These are phyloP conservation scores for Lutjanus campechanus DNA, from an alignment of 2,797 vertebrate genomes.

Conservation along the genomic window DNA sequence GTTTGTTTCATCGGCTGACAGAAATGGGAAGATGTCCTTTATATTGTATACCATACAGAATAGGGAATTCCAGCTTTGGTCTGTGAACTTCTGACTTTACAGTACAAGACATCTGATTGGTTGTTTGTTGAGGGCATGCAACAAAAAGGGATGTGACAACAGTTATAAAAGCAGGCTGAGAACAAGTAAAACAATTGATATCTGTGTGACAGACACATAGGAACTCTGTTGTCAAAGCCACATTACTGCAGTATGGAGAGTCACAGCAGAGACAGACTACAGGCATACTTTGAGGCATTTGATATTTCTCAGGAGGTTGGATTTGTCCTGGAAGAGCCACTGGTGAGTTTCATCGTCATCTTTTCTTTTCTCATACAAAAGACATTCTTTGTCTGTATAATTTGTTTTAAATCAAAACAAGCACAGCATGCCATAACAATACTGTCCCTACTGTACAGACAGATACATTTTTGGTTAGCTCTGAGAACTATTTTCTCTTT, in stretches of 20 bases:
- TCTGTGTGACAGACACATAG: constrained; percentile 13
- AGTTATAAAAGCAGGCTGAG: not conserved
- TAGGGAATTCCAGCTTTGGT: constrained; percentile 10
- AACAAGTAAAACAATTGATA: constrained; percentile 16
- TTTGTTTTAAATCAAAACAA: not conserved
- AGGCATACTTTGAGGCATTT: constrained; percentile 64
- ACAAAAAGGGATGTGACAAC: constrained; percentile 52
- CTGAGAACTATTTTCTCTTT: constrained; percentile 7
- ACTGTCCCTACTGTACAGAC: not conserved
- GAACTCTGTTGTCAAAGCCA: constrained; percentile 10
- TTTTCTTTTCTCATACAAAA: constrained; percentile 26
- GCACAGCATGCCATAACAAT: not conserved
- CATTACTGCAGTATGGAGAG: constrained; percentile 51
- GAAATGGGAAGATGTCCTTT: not conserved
- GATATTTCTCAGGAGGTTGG: constrained; percentile 70
- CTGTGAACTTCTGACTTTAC: constrained; percentile 19
- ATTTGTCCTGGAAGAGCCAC: constrained; percentile 73
- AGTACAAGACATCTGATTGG: constrained; percentile 48
- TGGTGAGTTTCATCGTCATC: constrained; percentile 62
- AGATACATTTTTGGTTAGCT: constrained; percentile 3
- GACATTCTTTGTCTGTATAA: not conserved
- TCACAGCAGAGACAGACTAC: constrained; percentile 49
- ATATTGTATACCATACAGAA: not conserved
- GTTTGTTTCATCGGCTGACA: not conserved
- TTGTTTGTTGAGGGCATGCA: constrained; percentile 13